Evolutionary conservation across 92 coral and sea anemone genomes (phyloP), one percentile per base, ranked within the genome.

Genomic region (Meandrina meandrites): DNA sequence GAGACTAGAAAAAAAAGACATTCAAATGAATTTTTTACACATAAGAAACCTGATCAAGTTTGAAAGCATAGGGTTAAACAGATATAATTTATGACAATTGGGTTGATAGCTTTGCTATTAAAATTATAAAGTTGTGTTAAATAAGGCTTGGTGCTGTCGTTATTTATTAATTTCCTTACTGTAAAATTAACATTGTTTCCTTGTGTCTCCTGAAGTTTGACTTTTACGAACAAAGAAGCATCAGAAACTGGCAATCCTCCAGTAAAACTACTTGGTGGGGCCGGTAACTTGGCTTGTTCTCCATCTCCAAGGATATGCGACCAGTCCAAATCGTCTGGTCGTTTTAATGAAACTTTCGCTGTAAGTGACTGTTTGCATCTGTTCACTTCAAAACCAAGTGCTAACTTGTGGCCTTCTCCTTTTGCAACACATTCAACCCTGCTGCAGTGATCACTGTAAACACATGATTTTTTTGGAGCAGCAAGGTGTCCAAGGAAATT

Each of bases 281-380:
- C 62, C 9, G 70, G 70, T 24, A 83, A n/a, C 42, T 51, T 53
- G 21, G 79, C 54, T 53, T 83, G 73, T 72, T 83, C 87, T 31
- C 87, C 87, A 73, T 83, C 80, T 57, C 24, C 6, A 22, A 83
- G 74, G 48, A 53, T 50, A 12, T 54, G 69, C 21, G 80, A 51
- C 87, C 87, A 83, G 75, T 56, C 45, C 16, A 74, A 37, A 11
- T 51, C 24, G 14, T 57, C 69, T 31, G 51, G 70, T 31, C 73
- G 54, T 17, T 51, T 10, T 22, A 71, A 17, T 72, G 16, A 34
- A 3, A 83, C 70, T 5, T 66, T 53, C 14, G 66, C 87, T 0
- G 34, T 74, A 16, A 35, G 53, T 31, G 80, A 42, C 32, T 54
- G 40, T 4, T 36, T 0, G 51, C 87, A 83, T 17, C 18, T 51